Evolutionary conservation across 2,113 vertebrate genomes (phyloP).

Genomic region (Mirza zaza): DNA sequence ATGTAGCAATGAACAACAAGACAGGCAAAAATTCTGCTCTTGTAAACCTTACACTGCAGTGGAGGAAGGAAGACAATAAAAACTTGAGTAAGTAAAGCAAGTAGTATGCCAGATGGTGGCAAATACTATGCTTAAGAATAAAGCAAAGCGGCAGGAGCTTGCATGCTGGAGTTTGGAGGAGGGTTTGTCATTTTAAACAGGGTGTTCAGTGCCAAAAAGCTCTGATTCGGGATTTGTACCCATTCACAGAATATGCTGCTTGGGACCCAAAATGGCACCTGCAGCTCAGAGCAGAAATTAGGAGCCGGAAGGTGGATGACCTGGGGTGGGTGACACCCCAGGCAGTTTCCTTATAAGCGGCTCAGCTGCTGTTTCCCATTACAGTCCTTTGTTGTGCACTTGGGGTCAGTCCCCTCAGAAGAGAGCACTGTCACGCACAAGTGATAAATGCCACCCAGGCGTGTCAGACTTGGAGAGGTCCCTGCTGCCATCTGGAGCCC

Average conservation of each 20-base stretch:
- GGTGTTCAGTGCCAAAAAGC: background rate
- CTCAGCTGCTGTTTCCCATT: background rate
- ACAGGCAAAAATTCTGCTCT: background rate
- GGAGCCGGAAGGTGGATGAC: background rate
- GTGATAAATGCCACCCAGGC: background rate
- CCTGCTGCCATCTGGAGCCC: background rate
- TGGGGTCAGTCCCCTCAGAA: background rate
- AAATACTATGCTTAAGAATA: background rate
- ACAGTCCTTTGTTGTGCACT: too few species aligned
- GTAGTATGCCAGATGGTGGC: slow-evolving; percentile 43
- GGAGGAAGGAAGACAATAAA: background rate
- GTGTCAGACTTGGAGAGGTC: background rate
- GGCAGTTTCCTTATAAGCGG: background rate
- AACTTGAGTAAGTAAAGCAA: slow-evolving; percentile 2
- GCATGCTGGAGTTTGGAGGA: background rate
- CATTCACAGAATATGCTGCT: slow-evolving; percentile 40
- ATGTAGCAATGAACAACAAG: background rate
- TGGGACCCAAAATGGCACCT: background rate
- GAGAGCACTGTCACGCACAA: background rate
- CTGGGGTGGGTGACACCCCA: too few species aligned
- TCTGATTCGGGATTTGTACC: background rate
- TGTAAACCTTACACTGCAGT: background rate
- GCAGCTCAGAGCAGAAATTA: background rate
- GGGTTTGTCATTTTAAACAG: slow-evolving; percentile 31
- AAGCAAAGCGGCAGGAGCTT: background rate